Conservation (phyloP, 2,888 invertebrate genomes). For the Steinernema hermaphroditum region DNA sequence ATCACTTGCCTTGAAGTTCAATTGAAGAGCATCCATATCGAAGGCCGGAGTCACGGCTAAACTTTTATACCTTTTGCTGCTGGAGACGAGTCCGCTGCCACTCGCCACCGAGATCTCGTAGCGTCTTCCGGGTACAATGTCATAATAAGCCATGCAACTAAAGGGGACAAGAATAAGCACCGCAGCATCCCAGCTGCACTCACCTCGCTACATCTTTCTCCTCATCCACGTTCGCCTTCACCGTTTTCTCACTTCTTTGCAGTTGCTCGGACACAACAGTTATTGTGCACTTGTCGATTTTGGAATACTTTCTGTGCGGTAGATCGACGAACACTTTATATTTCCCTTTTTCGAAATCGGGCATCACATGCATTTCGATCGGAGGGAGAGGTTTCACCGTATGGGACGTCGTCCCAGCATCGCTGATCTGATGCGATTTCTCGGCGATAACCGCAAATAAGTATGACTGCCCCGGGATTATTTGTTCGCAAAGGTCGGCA, state of each 20-base stretch:
- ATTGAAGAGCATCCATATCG: constrained; percentile 60
- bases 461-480: constrained; percentile 55
- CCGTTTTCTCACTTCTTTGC: constrained; percentile 47
- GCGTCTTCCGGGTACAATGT: constrained; percentile 44
- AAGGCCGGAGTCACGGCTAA: constrained; percentile 63
- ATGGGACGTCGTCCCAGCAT: constrained; percentile 51
- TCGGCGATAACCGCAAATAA: constrained; percentile 57
- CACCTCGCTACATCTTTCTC: constrained; percentile 36
- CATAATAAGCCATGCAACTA: constrained; percentile 41
- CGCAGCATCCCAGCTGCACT: not conserved
- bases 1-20: constrained; percentile 46
- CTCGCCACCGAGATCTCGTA: constrained; percentile 48
- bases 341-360: constrained; percentile 58
- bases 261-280: constrained; percentile 52
- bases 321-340: constrained; percentile 51
- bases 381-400: constrained; percentile 60
- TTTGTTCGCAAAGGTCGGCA: constrained; percentile 49
- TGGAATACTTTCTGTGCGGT: constrained; percentile 45
- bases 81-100: constrained; percentile 41
- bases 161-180: constrained; percentile 2
- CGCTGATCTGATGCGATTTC: constrained; percentile 54
- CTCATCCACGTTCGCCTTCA: constrained; percentile 39
- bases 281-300: constrained; percentile 51
- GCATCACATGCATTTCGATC: constrained; percentile 49
- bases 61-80: constrained; percentile 57